Percentiles rank a stretch among this genome's conserved stretches.
Conservation (phyloP, 2,113 vertebrate species). For the Tenebrosternarchus preto region DNA sequence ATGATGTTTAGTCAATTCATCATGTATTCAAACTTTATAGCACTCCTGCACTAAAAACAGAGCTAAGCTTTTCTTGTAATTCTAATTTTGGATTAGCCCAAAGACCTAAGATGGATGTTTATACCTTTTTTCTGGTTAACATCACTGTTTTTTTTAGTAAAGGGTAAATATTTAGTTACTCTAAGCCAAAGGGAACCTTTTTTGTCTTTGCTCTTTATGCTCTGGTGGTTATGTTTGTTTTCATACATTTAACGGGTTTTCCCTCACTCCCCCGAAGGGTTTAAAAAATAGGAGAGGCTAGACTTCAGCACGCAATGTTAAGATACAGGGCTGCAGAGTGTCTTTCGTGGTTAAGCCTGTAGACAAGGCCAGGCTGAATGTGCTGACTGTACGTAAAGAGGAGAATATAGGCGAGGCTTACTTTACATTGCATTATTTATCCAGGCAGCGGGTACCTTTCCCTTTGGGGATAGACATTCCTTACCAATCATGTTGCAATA, state of each 20-base stretch:
- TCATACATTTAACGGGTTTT: background rate
- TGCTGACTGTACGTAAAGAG: constrained; percentile 35
- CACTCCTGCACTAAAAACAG: background rate
- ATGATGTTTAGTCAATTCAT: background rate
- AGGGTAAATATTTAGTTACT: background rate
- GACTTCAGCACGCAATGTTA: background rate
- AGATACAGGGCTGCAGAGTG: background rate
- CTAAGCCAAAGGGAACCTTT: background rate
- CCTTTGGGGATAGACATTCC: constrained; percentile 4
- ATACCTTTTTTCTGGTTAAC: background rate
- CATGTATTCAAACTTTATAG: no score
- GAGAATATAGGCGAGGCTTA: constrained; percentile 38
- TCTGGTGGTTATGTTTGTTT: constrained; percentile 1
- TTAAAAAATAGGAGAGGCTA: background rate
- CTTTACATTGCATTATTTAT: constrained; percentile 55
- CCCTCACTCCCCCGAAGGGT: constrained; percentile 5
- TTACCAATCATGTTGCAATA: background rate
- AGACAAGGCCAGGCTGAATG: constrained; percentile 28
- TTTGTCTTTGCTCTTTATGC: background rate
- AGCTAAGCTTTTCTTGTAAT: background rate
- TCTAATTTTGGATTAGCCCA: background rate
- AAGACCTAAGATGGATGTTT: background rate
- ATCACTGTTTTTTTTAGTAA: background rate
- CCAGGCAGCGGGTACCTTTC: constrained; percentile 33
- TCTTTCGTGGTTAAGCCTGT: constrained; percentile 8